Evolutionary conservation across 2,113 vertebrate species (phyloP).

Genomic region (Notechis scutatus): DNA sequence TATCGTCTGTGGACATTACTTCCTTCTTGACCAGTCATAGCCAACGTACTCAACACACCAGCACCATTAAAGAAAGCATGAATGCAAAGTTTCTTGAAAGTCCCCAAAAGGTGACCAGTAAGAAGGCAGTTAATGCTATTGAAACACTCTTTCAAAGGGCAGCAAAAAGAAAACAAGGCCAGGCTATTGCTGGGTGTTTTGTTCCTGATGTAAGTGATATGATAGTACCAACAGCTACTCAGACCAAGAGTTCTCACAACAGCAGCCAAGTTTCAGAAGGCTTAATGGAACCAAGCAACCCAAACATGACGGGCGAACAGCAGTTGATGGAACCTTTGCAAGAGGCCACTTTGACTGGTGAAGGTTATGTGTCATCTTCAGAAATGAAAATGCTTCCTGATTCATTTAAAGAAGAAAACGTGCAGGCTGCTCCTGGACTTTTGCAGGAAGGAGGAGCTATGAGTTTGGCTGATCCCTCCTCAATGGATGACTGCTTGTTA

Average conservation of each 20-base stretch:
- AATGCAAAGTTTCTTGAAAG: slow-evolving; percentile 57
- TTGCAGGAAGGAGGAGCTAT: not conserved
- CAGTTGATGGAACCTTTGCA: not conserved
- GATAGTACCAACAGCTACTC: not conserved
- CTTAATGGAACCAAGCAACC: slow-evolving; percentile 36
- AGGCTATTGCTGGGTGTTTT: not conserved
- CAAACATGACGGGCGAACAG: not conserved
- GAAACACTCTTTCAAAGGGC: slow-evolving; percentile 84
- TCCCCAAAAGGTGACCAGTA: slow-evolving; percentile 45
- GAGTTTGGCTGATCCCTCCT: not conserved
- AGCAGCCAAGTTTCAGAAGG: slow-evolving; percentile 39
- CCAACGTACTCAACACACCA: slow-evolving; percentile 48
- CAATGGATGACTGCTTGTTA: slow-evolving; percentile 61
- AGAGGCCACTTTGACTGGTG: slow-evolving; percentile 17
- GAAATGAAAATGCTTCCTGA: slow-evolving; percentile 10
- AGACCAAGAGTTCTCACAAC: not conserved
- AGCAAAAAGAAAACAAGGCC: slow-evolving; percentile 67
- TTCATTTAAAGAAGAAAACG: slow-evolving; percentile 40
- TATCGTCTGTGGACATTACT: slow-evolving; percentile 72
- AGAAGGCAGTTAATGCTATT: slow-evolving; percentile 70
- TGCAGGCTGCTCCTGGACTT: slow-evolving; percentile 35
- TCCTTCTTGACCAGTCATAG: slow-evolving; percentile 77
- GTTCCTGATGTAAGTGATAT: not conserved
- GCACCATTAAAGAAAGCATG: slow-evolving; percentile 23
- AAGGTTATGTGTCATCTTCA: not conserved